Base-by-base conservation (phyloP, 2,888 invertebrate genomes). In the Drosophila tripunctata region DNA sequence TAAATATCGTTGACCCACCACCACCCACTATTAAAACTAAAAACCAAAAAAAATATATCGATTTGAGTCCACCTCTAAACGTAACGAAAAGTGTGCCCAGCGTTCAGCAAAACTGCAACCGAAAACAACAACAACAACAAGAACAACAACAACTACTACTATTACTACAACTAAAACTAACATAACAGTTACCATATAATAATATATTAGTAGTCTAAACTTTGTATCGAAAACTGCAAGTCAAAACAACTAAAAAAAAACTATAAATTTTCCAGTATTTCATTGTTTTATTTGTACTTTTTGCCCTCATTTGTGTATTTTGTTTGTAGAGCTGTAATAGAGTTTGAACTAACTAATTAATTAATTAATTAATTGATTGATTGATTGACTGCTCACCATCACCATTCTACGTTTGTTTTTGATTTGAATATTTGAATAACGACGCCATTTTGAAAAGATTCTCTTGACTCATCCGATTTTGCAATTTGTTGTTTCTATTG, bases 401-500 rank as follows among this genome's bases (percentile, higher is more conserved):
- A 10, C 27, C 27, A 27, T 10, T 35, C 41, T 43, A 30, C 24
- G 33, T 38, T 48, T 55, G 43, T 31, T 52, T 51, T 56, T 57
- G 41, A 41, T 51, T 67, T 22, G n/a, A n/a, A n/a, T n/a, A n/a
- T 27, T 33, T 65, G 17, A 54, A 62, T 57, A 43, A 50, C 21
- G 21, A 69, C 50, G 70, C 54, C 67, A 67, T 48, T 51, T 67
- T 27, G 8, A 43, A 38, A 54, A 36, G 69, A 50, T 65, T 62
- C 52, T 66, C 27, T 68, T 67, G 77, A 75, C 75, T 75, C 27
- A 75, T 72, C 47, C 73, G 71, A 66, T 64, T 68, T 81, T 69
- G 77, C 76, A 69, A 77, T 87, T 70, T 78, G 74, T 75, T 89
- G 72, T 75, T 89, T 89, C 85, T 81, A 89, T 90, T 90, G 78